A percentile compares a stretch with the other conserved stretches of the same genome.
phyloP scores from a whole-genome alignment of 2,113 vertebrate genomes.

The Alces alces region DNA sequence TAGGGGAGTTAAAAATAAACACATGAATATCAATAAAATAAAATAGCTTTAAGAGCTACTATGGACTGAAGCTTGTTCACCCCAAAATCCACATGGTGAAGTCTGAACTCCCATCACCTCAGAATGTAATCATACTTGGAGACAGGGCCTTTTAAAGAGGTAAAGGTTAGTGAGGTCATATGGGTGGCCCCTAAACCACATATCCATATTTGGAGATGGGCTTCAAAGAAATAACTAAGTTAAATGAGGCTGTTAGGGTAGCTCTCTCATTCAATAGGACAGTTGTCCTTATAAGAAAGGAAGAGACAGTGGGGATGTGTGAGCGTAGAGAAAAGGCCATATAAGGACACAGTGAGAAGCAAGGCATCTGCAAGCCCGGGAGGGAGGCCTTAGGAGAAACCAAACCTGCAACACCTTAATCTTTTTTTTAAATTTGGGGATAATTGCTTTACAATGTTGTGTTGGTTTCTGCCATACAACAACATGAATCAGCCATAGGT shows the following conservation, averaged over 20 bases:
- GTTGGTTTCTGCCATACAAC: background rate
- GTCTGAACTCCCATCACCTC: background rate
- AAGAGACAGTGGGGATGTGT: background rate
- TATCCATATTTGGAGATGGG: background rate
- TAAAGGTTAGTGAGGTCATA: background rate
- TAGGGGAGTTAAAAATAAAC: background rate
- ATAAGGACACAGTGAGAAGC: background rate
- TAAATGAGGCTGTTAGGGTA: background rate
- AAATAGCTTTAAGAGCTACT: background rate
- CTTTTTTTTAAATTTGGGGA: background rate
- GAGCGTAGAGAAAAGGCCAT: background rate
- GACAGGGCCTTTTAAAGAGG: background rate
- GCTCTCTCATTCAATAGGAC: background rate
- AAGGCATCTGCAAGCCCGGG: background rate
- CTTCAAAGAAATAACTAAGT: background rate
- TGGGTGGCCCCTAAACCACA: background rate
- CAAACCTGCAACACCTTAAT: background rate
- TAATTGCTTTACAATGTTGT: background rate
- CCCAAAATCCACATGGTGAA: background rate
- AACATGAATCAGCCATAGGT: background rate
- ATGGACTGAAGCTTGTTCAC: background rate
- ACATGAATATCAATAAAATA: background rate
- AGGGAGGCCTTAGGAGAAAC: background rate
- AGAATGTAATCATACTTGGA: background rate
- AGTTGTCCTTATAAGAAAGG: background rate